Evolutionary conservation across 2,888 invertebrate genomes (phyloP), one percentile per base, ranked within the genome.

Genomic region (Lingula anatina): DNA sequence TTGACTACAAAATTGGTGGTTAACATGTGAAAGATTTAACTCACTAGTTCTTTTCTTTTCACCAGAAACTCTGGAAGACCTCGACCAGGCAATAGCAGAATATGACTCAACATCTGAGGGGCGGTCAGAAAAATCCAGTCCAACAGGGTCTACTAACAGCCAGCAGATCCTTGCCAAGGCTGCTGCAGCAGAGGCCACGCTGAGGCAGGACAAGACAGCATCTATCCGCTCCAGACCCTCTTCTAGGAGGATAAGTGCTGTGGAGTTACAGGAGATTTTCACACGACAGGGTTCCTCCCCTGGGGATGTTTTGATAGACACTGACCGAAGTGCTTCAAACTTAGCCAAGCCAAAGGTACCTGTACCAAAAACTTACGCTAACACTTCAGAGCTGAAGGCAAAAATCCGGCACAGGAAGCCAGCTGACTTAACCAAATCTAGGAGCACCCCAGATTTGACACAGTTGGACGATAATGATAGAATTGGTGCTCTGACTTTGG

Each of bases 221-320:
- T 93, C 93, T 53, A 92, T 95, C 63, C 84, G 92, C 59, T 87
- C 89, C 59, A 83, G 94, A 35, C 92, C 71, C 55, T 61, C 68
- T 42, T 60, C 69, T 26, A 68, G 68, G 53, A 57, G 68, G 12
- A 61, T 70, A 21, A 66, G 68, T 0, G 63, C 63, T 58, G 55
- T 66, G 2, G 67, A 66, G 31, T 7, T 41, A 15, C 23, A 41
- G 41, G 21, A 41, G 4, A n/a, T 41, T 5, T 41, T 41, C 25
- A 24, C 31, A 12, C 31, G 31, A 9, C 31, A 31, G 31, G 31
- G 31, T 9, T 31, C 31, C 9, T 31, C 31, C 31, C 31, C 9
- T n/a, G n/a, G n/a, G 20, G 59, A 60, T 41, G 53, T 64, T 23
- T 26, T 43, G 15, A 35, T 49, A 5, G 5, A 35, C n/a, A 46